Evolutionary conservation across 1,140 invertebrate species (phyloP), one percentile per base, ranked within the genome.

Genomic region (Marisa cornuarietis): DNA sequence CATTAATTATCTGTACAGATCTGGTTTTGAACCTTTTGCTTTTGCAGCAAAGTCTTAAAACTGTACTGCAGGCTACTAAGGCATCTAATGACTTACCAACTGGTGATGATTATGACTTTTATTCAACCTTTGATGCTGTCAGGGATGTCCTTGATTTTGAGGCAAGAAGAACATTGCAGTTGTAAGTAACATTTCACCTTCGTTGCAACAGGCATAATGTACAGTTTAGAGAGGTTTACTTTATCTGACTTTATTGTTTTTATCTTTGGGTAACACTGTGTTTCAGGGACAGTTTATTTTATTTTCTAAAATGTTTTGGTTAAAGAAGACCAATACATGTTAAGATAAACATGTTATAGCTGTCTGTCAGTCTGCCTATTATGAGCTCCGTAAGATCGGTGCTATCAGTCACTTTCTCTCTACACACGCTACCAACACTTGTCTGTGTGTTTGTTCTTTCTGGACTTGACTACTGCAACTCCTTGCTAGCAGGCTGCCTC

Each of bases 71-170:
- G 86, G 94, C 93, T 0, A 94, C 94, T 16, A 94, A 93, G 87
- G 85, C 90, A 31, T 93, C 94, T 0, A 95, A 95, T 89, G 92
- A 91, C 18, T 90, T 96, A 69, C 95, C 90, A 77, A 80, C 87
- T 42, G 94, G 93, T n/a, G 91, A 93, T 63, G 93, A 95, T 79
- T 95, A 93, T 85, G 93, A 94, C 84, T 94, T 94, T 78, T 95
- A 95, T 83, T 92, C 92, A 0, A 94, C 94, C 74, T 95, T 94
- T 87, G 92, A 94, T n/a, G 92, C 93, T 51, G 96, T 95, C 84
- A 91, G 92, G 63, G 91, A 93, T 82, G 90, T 93, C 14, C 92
- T 95, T 86, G 92, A 93, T 71, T 83, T 90, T 62, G 92, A 95
- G 86, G 92, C 93, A 1, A 90, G 92, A 54, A 91, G 92, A 68